phyloP scores from a whole-genome alignment of 2,888 invertebrate species.

The Thereva unica region DNA sequence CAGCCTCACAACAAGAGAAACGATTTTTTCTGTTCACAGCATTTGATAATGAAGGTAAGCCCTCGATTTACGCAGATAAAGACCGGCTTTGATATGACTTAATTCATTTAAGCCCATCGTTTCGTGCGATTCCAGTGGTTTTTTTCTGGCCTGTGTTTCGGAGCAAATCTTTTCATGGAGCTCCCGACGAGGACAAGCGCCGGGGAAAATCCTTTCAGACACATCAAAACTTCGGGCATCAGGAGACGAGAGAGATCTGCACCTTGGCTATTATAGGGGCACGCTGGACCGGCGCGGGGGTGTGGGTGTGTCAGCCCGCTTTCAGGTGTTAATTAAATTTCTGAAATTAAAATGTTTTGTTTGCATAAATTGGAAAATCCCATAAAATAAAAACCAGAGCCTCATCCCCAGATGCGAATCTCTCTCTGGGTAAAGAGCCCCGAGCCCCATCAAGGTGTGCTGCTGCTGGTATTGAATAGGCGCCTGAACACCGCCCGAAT shows the following conservation, averaged over 20 bases:
- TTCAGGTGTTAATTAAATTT: constrained; percentile 57
- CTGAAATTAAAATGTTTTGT: constrained; percentile 60
- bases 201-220: too few relatives aligned
- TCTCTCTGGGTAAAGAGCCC: neutral
- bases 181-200: neutral
- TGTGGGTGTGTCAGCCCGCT: constrained; percentile 27
- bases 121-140: too few relatives aligned
- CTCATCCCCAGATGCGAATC: constrained; percentile 18
- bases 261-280: constrained; percentile 42
- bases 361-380: constrained; percentile 57
- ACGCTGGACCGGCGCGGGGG: neutral
- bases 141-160: too few relatives aligned
- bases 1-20: too few relatives aligned
- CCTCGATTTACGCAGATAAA: too few relatives aligned
- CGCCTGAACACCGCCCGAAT: constrained; percentile 3
- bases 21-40: too few relatives aligned
- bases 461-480: constrained; percentile 12
- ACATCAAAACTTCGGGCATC: neutral
- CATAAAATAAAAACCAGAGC: constrained; percentile 44
- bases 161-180: neutral
- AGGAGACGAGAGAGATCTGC: constrained; percentile 39
- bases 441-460: constrained; percentile 8
- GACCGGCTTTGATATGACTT: too few relatives aligned
- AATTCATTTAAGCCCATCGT: too few relatives aligned
- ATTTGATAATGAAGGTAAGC: too few relatives aligned